phyloP scores from a whole-genome alignment of 2,888 invertebrate genomes.

The Meteorus cinctellus region DNA sequence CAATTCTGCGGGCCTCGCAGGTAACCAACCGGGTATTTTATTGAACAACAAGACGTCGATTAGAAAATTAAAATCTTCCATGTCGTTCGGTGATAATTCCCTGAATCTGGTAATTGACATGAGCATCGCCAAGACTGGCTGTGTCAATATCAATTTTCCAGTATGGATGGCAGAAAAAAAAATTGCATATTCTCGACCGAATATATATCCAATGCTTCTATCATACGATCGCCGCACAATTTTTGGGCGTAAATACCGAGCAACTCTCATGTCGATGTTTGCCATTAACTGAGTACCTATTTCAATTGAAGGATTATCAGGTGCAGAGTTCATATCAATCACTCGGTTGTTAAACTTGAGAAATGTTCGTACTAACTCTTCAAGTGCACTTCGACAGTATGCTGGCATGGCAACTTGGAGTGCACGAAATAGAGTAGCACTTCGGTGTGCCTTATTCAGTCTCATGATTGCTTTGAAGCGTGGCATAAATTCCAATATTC shows the following conservation, averaged over 20 bases:
- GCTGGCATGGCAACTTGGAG: slow-evolving; percentile 40
- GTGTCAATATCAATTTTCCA: slow-evolving; percentile 46
- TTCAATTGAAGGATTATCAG: slow-evolving; percentile 16
- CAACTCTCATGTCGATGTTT: slow-evolving; percentile 46
- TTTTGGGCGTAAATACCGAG: slow-evolving; percentile 42
- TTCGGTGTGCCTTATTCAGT: slow-evolving; percentile 40
- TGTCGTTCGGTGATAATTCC: slow-evolving; percentile 42
- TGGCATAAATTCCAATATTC: slow-evolving; percentile 54
- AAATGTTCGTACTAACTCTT: slow-evolving; percentile 41
- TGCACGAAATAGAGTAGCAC: slow-evolving; percentile 45
- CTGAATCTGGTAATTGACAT: slow-evolving; percentile 50
- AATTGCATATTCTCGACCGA: slow-evolving; percentile 50
- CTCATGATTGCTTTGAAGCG: slow-evolving; percentile 46
- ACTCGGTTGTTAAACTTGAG: slow-evolving; percentile 33
- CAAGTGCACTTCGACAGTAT: slow-evolving; percentile 46
- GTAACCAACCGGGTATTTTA: slow-evolving; percentile 49
- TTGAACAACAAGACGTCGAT: slow-evolving; percentile 49
- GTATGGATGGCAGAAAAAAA: slow-evolving; percentile 47
- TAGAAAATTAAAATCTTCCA: slow-evolving; percentile 50
- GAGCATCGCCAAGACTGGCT: slow-evolving; percentile 50
- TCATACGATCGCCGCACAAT: slow-evolving; percentile 20
- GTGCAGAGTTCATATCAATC: slow-evolving; percentile 26
- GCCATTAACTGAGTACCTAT: slow-evolving; percentile 46
- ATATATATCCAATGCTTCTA: slow-evolving; percentile 5
- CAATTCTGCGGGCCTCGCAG: slow-evolving; percentile 32